Base-by-base conservation (phyloP, 2,797 vertebrate species). In the Onychomys arenicola region DNA sequence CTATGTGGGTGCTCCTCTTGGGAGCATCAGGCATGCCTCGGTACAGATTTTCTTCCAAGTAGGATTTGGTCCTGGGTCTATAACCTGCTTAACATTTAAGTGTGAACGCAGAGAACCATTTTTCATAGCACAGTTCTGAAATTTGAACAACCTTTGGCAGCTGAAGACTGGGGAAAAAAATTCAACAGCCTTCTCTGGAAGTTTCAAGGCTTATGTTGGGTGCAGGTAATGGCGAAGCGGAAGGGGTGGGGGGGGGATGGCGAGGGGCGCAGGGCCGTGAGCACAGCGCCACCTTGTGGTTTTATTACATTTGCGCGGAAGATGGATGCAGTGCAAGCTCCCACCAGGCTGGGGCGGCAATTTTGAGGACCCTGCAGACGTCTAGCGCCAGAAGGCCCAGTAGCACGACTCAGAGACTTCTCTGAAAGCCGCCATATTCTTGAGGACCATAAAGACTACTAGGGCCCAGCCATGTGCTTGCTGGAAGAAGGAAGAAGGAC, bases 251-350 rank as follows among this genome's bases (percentile, higher is more conserved):
- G n/a, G n/a, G n/a, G 7, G 29, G 0, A 16, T 37, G 2, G 4
- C 1, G 19, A 6, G 34, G 63, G n/a, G 34, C 2, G n/a, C 27
- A 63, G 32, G 13, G 46, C n/a, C 5, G 34, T 25, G 96, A 29
- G 57, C 55, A 84, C 77, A 98, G 95, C 49, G 40, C 95, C 97
- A 82, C 89, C 96, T 93, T 77, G 96, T 91, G 97, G 82, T 19
- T 29, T 0, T 19, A 65, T 63, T 52, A 63, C 37, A 89, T 80
- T 65, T 75, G 6, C 0, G 57, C 85, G 52, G 29, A 19, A 4
- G n/a, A 34, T 23, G 0, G 5, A 17, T 46, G 32, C 32, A 1
- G 19, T 25, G 63, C 19, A 17, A 37, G 34, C 84, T 87, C 13
- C 67, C 85, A 12, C 1, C 7, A 55, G 27, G 6, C 27, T 76